Base-by-base conservation (phyloP, 2,113 vertebrate species). In the Tauraco erythrolophus region DNA sequence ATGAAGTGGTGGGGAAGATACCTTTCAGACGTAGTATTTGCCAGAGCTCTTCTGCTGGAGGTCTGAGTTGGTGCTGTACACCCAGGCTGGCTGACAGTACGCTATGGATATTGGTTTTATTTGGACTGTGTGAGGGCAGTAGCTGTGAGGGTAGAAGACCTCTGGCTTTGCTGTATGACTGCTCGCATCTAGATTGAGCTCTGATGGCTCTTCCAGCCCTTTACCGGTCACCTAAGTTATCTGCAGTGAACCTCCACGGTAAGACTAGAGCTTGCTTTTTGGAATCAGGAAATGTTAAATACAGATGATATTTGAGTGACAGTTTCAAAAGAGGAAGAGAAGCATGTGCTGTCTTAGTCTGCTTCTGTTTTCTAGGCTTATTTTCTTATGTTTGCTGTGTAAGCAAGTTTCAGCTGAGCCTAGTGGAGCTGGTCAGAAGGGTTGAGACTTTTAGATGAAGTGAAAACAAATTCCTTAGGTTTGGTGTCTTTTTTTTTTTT, bases 291-390 rank as follows among this genome's bases (percentile, higher is more conserved):
- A 43, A 33, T 57, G n/a, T 70, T 92, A 72, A 88, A 76, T 74
- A 33, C 39, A 50, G 56, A 61, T 72, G 19, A 48, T 65, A 25
- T 25, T 70, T 93, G 58, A 74, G 57, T 61, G 54, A 28, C 58
- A 76, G 1, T 56, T 79, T 80, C 54, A 74, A 46, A 92, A 85
- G 66, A 94, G 95, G 92, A 97, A 94, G 92, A 85, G 90, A 94
- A 93, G 90, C 11, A 51, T 2, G 2, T 69, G 57, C 62, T 91
- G 56, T 78, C 80, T 92, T 72, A 53, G 33, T 70, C 64, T 86
- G 85, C 90, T 94, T 93, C 85, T 97, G 78, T 94, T 96, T 96
- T 77, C 31, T 74, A 65, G 68, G 75, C 37, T 65, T 61, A 43
- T 54, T 72, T 92, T 88, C 27, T 66, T 74, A 2, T 24, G 30